These are phyloP conservation scores for Erpobdella octoculata DNA, from an alignment of 2,888 invertebrate species.

Conservation along the genomic window DNA sequence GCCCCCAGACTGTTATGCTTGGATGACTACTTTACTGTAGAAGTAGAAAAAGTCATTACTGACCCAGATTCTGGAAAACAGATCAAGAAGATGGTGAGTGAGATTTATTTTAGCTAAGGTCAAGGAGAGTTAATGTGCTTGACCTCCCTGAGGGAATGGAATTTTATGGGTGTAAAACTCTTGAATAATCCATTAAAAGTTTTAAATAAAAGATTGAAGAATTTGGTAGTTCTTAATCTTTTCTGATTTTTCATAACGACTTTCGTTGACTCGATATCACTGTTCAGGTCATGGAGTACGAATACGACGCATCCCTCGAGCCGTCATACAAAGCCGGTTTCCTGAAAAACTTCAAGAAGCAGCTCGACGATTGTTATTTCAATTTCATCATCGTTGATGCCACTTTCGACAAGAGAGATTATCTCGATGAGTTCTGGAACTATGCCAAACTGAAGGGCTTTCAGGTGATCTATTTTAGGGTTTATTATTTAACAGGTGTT, in stretches of 20 bases:
- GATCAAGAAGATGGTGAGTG: slow-evolving; percentile 58
- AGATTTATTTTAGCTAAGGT: not conserved
- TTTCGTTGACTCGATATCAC: too few species aligned
- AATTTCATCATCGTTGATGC: slow-evolving; percentile 86
- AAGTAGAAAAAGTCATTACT: slow-evolving; percentile 55
- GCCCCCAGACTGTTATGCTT: slow-evolving; percentile 84
- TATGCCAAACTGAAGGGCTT: slow-evolving; percentile 71
- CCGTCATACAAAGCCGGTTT: slow-evolving; percentile 71
- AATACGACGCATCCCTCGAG: slow-evolving; percentile 78
- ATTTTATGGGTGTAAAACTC: too few species aligned
- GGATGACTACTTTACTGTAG: slow-evolving; percentile 87
- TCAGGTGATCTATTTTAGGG: slow-evolving; percentile 60
- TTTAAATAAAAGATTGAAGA: too few species aligned
- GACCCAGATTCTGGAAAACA: slow-evolving; percentile 68
- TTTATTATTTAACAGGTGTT: not conserved
- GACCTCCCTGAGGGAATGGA: too few species aligned
- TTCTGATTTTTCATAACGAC: too few species aligned
- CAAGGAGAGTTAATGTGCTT: not conserved
- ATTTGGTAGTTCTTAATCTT: too few species aligned
- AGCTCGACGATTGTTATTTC: slow-evolving; percentile 79
- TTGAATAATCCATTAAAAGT: too few species aligned
- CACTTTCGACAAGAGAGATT: slow-evolving; percentile 67
- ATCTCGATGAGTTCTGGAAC: slow-evolving; percentile 80
- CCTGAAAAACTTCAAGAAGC: slow-evolving; percentile 80
- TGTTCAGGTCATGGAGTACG: slow-evolving; percentile 69